phyloP scores from a whole-genome alignment of 2,797 vertebrate genomes.

The Eulemur mongoz region DNA sequence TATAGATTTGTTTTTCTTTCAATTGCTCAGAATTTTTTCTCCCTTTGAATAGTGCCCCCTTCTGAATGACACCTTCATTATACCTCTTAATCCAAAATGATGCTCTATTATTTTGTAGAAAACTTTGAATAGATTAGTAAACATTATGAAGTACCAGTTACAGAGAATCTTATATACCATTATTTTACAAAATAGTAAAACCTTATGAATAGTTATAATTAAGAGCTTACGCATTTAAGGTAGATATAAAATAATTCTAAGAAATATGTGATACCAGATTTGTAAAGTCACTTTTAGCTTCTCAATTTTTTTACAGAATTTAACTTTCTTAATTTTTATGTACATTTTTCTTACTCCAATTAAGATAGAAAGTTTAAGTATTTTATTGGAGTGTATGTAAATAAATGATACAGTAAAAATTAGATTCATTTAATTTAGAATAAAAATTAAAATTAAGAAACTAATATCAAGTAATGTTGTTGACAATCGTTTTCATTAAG shows the following conservation, averaged over 20 bases:
- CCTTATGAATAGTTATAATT: background rate
- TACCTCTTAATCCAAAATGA: slow-evolving; percentile 62
- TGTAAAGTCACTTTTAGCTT: background rate
- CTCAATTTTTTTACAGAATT: background rate
- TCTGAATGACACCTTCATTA: slow-evolving; percentile 59
- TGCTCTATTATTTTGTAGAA: slow-evolving; percentile 67
- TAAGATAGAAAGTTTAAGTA: background rate
- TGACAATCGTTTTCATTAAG: background rate
- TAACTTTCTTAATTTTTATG: background rate
- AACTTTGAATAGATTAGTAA: slow-evolving; percentile 27
- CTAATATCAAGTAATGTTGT: background rate
- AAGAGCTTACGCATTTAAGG: background rate
- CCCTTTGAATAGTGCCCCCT: slow-evolving; percentile 43
- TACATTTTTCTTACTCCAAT: background rate
- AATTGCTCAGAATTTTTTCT: slow-evolving; percentile 57
- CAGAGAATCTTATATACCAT: background rate
- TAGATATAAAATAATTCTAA: slow-evolving; percentile 31
- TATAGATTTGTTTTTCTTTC: slow-evolving; percentile 44
- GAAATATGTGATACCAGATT: background rate
- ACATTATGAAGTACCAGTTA: background rate
- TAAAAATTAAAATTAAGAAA: background rate
- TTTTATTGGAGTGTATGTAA: background rate
- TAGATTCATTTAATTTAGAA: background rate
- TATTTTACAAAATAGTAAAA: background rate
- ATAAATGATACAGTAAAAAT: background rate